These are phyloP conservation scores for Epicampocera succincta DNA, from an alignment of 2,888 invertebrate genomes.

Conservation along the genomic window DNA sequence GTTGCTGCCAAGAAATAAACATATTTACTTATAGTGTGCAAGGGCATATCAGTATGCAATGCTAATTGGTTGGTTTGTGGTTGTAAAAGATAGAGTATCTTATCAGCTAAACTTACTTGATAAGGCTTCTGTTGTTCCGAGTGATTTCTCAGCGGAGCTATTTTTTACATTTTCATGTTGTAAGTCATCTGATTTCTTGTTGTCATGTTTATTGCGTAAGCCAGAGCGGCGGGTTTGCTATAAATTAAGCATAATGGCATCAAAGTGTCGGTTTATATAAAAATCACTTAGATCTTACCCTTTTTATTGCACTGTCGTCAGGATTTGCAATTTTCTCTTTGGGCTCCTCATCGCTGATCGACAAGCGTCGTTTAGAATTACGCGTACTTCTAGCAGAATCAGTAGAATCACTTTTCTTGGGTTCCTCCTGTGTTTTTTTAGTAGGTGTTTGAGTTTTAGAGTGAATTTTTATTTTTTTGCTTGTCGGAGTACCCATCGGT, in stretches of 20 bases:
- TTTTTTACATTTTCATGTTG: conserved; percentile 48
- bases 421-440: conserved; percentile 44
- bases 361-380: conserved; percentile 47
- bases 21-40: background rate
- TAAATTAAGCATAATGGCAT: background rate
- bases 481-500: conserved; percentile 19
- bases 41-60: background rate
- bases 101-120: conserved; percentile 60
- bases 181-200: conserved; percentile 48
- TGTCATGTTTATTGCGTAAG: conserved; percentile 63
- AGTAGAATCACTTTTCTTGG: conserved; percentile 13
- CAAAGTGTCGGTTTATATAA: background rate
- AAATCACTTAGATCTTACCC: conserved; percentile 36
- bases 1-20: background rate
- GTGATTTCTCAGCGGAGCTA: conserved; percentile 40
- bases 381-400: conserved; percentile 51
- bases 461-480: conserved; percentile 58
- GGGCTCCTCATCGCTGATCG: conserved; percentile 46
- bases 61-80: background rate
- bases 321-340: conserved; percentile 46
- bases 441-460: conserved; percentile 48
- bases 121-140: conserved; percentile 33
- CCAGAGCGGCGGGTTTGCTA: conserved; percentile 63
- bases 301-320: conserved; percentile 51
- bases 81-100: conserved; percentile 14